Evolutionary conservation across 2,888 invertebrate genomes (phyloP).

Genomic region (Eurytoma adleriae): DNA sequence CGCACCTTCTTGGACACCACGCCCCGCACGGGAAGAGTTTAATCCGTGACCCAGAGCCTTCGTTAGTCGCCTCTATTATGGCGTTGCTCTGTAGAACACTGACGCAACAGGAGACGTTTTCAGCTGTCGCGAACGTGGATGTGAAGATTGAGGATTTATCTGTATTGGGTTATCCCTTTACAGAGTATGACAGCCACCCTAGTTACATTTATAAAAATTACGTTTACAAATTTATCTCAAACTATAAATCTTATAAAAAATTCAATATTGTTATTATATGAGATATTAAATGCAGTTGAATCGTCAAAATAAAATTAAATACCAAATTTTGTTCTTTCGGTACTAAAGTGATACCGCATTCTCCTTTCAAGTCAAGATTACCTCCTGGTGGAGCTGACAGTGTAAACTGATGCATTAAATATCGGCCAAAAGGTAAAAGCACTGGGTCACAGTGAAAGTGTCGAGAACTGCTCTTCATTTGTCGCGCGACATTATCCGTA

Average conservation of each 20-base stretch:
- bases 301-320: too few species aligned
- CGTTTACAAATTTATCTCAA: too few species aligned
- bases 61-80: not conserved
- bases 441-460: slow-evolving; percentile 83
- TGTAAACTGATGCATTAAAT: slow-evolving; percentile 82
- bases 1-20: too few species aligned
- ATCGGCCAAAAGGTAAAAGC: slow-evolving; percentile 87
- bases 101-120: not conserved
- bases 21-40: not conserved
- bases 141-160: not conserved
- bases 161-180: not conserved
- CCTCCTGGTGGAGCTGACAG: slow-evolving; percentile 74
- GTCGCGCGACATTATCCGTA: slow-evolving; percentile 71
- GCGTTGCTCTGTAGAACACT: not conserved
- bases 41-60: not conserved
- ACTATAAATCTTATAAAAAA: too few species aligned
- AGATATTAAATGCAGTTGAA: too few species aligned
- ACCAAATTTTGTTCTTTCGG: slow-evolving; percentile 80
- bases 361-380: slow-evolving; percentile 81
- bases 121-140: not conserved
- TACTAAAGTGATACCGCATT: slow-evolving; percentile 85
- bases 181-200: too few species aligned
- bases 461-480: slow-evolving; percentile 72
- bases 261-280: too few species aligned
- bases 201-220: too few species aligned